Evolutionary conservation across 2,888 invertebrate species (phyloP), one percentile per base, ranked within the genome.

Genomic region (Drosophila anomalata): DNA sequence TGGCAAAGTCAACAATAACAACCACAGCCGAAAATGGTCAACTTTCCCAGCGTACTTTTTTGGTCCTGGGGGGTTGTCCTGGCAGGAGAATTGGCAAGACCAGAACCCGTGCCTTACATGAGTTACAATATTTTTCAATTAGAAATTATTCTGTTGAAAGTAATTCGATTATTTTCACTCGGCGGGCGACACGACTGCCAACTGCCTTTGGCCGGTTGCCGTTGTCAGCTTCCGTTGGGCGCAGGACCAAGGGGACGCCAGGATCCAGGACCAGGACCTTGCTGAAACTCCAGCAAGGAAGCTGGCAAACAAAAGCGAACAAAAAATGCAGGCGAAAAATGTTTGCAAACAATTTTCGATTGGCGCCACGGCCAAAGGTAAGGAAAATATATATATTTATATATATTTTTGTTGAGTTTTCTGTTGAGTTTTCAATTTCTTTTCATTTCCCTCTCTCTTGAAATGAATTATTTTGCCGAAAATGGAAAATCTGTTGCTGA

Each of bases 91-190:
- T 73, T 70, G 33, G 60, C 77, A 50, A 60, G 56, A 73, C 55
- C 71, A 57, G 56, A 68, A 62, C 70, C 63, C 67, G 56, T 47
- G 57, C 73, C 79, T 73, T 75, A 78, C 89, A 85, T 77, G 85
- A 89, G 90, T 86, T 87, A 90, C 91, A 91, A 92, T 92, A 92
- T 92, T 92, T 92, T 92, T 92, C 92, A 92, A 92, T 92, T 92
- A 92, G 92, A 91, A 92, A 87, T 91, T 90, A 90, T 90, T 92
- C 92, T 91, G 87, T 89, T 90, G 92, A 91, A 92, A 91, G 89
- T 92, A 92, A 92, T 92, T 92, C 91, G 91, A 92, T 92, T 92
- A 92, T 89, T 91, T 90, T 89, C 91, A 90, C 90, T 91, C 90
- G 88, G 90, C 88, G 89, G 89, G 79, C 78, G 70, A 76, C 58